Percentiles rank a stretch among this genome's conserved stretches.
Conservation (phyloP, 2,113 vertebrate genomes). For the Larimichthys polyactis region DNA sequence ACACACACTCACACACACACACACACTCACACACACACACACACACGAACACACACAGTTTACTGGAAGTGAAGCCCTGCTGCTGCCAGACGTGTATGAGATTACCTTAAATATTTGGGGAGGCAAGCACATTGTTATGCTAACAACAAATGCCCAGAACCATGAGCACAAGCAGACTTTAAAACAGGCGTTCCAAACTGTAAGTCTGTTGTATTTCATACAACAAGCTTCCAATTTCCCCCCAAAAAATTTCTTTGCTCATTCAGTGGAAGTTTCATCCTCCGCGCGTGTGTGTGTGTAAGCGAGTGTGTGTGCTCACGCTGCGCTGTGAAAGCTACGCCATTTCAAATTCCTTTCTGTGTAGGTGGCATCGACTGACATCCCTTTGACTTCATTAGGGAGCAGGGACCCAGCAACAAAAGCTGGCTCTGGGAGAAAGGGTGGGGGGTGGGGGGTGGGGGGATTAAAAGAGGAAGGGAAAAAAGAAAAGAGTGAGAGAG, state of each 20-base stretch:
- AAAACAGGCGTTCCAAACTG: slow-evolving; percentile 64
- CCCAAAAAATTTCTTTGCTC: slow-evolving; percentile 33
- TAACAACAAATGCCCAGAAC: slow-evolving; percentile 71
- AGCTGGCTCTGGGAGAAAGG: slow-evolving; percentile 72
- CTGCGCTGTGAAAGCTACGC: slow-evolving; percentile 59
- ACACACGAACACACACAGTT: slow-evolving; percentile 23
- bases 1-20: slow-evolving; percentile 46
- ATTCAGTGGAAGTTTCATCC: slow-evolving; percentile 66
- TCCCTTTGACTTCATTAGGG: slow-evolving; percentile 83
- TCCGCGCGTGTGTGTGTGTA: background rate
- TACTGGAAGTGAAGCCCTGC: slow-evolving; percentile 68
- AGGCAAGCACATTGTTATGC: slow-evolving; percentile 74
- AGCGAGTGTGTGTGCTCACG: slow-evolving; percentile 38
- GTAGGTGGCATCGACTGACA: slow-evolving; percentile 82
- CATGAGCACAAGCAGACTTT: slow-evolving; percentile 70
- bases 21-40: slow-evolving; percentile 52
- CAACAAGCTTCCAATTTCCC: slow-evolving; percentile 58
- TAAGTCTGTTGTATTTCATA: slow-evolving; percentile 64
- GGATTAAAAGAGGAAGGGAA: slow-evolving; percentile 55
- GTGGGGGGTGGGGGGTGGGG: slow-evolving; percentile 12
- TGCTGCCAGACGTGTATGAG: slow-evolving; percentile 71
- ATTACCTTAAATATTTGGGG: slow-evolving; percentile 80
- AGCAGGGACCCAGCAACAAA: slow-evolving; percentile 80
- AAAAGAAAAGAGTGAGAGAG: slow-evolving; percentile 49
- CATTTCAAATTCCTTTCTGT: slow-evolving; percentile 82